phyloP scores from a whole-genome alignment of 2,888 invertebrate species.

The Phortica magna region DNA sequence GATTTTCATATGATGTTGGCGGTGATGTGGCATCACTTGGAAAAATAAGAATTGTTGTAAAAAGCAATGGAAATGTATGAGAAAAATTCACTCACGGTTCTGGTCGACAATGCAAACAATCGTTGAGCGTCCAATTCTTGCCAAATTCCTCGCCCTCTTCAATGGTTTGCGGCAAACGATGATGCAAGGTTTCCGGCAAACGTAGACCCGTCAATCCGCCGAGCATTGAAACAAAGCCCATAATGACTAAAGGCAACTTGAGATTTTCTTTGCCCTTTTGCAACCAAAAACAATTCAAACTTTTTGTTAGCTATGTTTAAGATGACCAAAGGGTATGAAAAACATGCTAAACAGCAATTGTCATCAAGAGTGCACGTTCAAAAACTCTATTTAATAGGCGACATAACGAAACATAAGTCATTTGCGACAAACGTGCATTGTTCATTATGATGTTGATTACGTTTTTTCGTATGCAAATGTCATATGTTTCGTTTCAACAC shows the following conservation, averaged over 20 bases:
- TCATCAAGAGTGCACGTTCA: neutral
- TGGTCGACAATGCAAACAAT: slow-evolving; percentile 86
- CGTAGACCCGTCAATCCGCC: slow-evolving; percentile 89
- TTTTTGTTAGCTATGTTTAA: too few species aligned
- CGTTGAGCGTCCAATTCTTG: slow-evolving; percentile 87
- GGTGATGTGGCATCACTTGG: slow-evolving; percentile 69
- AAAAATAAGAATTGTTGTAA: neutral
- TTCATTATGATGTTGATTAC: too few species aligned
- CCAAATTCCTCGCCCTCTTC: slow-evolving; percentile 94
- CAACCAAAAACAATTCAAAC: neutral
- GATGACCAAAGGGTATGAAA: neutral
- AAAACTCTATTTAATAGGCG: too few species aligned
- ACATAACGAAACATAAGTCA: too few species aligned
- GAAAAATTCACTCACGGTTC: slow-evolving; percentile 80
- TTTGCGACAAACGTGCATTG: too few species aligned
- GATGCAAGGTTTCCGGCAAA: slow-evolving; percentile 91
- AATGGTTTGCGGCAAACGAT: slow-evolving; percentile 89
- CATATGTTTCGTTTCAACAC: too few species aligned
- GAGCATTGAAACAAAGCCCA: slow-evolving; percentile 89
- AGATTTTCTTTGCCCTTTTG: slow-evolving; percentile 89
- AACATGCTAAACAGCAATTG: neutral
- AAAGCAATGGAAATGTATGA: neutral
- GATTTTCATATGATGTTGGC: slow-evolving; percentile 85
- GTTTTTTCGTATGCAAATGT: too few species aligned
- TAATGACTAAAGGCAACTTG: slow-evolving; percentile 89